Base-by-base conservation (phyloP, 2,113 vertebrate species). In the Promerops cafer region DNA sequence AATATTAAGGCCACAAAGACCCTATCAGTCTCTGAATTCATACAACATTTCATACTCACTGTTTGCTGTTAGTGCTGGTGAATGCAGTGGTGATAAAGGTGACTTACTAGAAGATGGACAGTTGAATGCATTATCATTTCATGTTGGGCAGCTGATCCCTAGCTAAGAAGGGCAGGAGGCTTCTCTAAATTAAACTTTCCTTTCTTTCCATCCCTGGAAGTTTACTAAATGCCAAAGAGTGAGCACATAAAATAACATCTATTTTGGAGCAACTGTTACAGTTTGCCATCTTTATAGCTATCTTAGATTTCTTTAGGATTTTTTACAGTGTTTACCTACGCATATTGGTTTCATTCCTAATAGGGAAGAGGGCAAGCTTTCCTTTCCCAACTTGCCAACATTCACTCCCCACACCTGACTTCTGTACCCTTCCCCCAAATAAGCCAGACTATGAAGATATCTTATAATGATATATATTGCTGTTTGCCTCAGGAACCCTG, bases 51-150 rank as follows among this genome's bases (percentile, higher is more conserved):
- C 89, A 91, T 89, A 72, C 70, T 76, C 87, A 84, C 45, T 96
- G 78, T 95, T 94, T 96, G 82, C 93, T 83, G 94, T 92, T 94
- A 97, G 84, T 79, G 71, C 93, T 75, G 76, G 78, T 84, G 93
- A 96, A 96, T 74, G 89, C 89, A 92, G 90, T 53, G 91, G 91
- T 64, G 59, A 97, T 96, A 97, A 97, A 98, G 95, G 95, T 97
- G 97, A 96, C 76, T 93, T 95, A 96, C 96, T 95, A 95, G 93
- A 93, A 97, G 97, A 96, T 63, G 94, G 97, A 95, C 94, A 96
- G 95, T 95, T 89, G 95, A 96, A 95, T 85, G 87, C 95, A 97
- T 98, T 98, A 97, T 97, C 98, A 98, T 98, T 98, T 98, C 80
- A 98, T 97, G 94, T 80, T 96, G 96, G 92, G 90, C 85, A 87